Evolutionary conservation across 2,113 vertebrate species (phyloP).

Genomic region (Podocnemis expansa): DNA sequence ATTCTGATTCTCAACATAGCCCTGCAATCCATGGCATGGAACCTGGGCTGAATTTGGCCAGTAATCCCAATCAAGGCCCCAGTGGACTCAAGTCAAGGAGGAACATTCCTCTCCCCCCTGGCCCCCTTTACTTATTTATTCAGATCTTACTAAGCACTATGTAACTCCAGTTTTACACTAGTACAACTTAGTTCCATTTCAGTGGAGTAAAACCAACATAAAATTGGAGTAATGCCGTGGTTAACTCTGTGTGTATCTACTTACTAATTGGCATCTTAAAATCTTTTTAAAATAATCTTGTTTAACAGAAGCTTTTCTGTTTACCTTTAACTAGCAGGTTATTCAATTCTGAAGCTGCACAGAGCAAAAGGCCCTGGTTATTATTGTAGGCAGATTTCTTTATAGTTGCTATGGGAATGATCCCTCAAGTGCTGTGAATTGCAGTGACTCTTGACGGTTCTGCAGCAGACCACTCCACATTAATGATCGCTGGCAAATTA

Average conservation of each 20-base stretch:
- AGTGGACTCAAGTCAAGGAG: not conserved
- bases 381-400: conserved; percentile 3
- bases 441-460: conserved; percentile 13
- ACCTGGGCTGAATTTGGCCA: not conserved
- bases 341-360: conserved; percentile 17
- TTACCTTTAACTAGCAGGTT: not conserved
- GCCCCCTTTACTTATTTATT: not conserved
- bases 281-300: not conserved
- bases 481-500: not conserved
- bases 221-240: fast-evolving
- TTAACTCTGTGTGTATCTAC: fast-evolving
- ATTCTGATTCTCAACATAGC: not conserved
- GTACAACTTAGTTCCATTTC: not conserved
- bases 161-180: not conserved
- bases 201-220: not conserved
- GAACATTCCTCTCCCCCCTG: not conserved
- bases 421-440: not conserved
- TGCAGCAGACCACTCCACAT: not conserved
- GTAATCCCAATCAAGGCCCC: not conserved
- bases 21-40: not conserved
- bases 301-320: not conserved
- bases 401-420: conserved; percentile 46
- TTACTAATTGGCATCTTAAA: not conserved
- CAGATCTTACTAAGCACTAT: not conserved
- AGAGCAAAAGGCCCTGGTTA: not conserved